A percentile compares a stretch with the other conserved stretches of the same genome.
Conservation (phyloP, 2,113 vertebrate species). For the Clinocottus analis region DNA sequence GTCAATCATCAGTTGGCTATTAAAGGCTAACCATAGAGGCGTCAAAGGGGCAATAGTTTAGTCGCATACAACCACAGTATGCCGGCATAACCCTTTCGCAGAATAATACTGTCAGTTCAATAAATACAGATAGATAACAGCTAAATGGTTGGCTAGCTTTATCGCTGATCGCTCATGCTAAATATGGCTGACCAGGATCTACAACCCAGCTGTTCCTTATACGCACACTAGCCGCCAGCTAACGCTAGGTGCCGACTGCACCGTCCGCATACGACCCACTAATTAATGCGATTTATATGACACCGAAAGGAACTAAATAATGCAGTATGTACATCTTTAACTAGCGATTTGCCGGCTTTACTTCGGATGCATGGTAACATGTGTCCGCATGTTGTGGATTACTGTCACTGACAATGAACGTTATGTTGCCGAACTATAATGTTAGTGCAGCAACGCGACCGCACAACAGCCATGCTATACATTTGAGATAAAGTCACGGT, state of each 20-base stretch:
- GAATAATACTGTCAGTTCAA: accelerated
- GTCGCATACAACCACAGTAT: neutral
- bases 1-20: constrained; percentile 65
- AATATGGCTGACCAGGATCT: constrained; percentile 67
- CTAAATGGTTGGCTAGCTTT: constrained; percentile 10
- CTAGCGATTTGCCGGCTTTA: neutral
- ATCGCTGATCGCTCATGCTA: constrained; percentile 42
- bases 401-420: neutral
- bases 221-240: constrained; percentile 42
- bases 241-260: constrained; percentile 33
- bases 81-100: neutral
- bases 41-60: constrained; percentile 64
- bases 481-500: neutral
- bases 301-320: neutral
- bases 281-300: neutral
- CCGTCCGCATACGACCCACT: neutral
- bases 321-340: neutral
- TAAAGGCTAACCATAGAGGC: constrained; percentile 46
- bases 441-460: constrained; percentile 26
- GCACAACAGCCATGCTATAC: neutral
- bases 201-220: constrained; percentile 62
- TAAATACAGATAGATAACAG: neutral
- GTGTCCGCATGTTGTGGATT: neutral
- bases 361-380: neutral
- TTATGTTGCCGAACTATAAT: neutral